Evolutionary conservation across 2,113 vertebrate species (phyloP), one percentile per base, ranked within the genome.

Genomic region (Neotoma lepida): DNA sequence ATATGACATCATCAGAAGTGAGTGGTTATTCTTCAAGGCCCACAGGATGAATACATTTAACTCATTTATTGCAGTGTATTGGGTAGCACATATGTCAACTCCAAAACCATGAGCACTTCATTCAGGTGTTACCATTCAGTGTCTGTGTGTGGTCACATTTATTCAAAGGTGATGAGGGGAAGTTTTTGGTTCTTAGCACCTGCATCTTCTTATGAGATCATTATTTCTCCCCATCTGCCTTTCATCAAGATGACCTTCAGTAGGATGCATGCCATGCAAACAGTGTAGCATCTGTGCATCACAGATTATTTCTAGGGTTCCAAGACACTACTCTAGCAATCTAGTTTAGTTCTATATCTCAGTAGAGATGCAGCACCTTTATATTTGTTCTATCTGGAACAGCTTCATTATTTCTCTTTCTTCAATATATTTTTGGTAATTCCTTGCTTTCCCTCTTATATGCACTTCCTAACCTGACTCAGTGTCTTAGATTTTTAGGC

Each of bases 1-100:
- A 58, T 89, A 78, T 73, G 70, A 58, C 51, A 87, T 89, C 41
- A 80, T 89, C 78, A 89, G 74, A 97, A 92, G 92, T 86, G 17
- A 94, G 85, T 89, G n/a, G 46, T 56, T 84, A 46, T 74, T 17
- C 39, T 78, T 96, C 77, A 90, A 95, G 68, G 64, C 33, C 22
- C 12, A 90, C 77, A 91, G 56, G 56, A 30, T 66, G 49, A 77
- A 87, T 77, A 26, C 61, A 58, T 74, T 18, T 10, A 85, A 71
- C 81, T 80, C 30, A 22, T 90, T 13, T 88, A 7, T 61, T 80
- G 58, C 2, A 9, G 41, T 77, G 4, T 63, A 51, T 39, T 81
- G 49, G 89, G 20, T 24, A 56, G 49, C 13, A 82, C n/a, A 28
- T 61, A 61, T 85, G 18, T 73, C 64, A 66, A 58, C 49, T 39